Conservation (phyloP, 2,113 vertebrate genomes). For the Corydoras maculifer region DNA sequence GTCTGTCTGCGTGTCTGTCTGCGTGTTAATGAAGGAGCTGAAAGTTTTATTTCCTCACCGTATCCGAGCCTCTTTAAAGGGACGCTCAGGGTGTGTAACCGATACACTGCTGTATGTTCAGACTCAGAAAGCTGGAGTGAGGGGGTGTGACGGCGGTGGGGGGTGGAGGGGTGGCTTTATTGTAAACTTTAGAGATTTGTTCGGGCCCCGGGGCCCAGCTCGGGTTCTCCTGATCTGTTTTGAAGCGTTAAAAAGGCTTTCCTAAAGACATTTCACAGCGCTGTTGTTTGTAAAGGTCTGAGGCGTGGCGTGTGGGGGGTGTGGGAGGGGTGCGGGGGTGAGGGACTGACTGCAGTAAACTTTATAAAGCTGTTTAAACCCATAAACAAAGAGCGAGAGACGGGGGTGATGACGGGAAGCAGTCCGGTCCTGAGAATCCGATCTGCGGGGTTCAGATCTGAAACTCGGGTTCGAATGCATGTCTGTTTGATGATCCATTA, state of each 20-base stretch:
- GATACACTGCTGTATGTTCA: not conserved
- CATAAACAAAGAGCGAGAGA: too few species aligned
- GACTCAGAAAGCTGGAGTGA: constrained; percentile 42
- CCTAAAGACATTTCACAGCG: constrained; percentile 66
- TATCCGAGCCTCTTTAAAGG: too few species aligned
- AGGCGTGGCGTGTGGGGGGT: constrained; percentile 50
- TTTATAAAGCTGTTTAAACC: too few species aligned
- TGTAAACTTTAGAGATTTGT: constrained; percentile 69
- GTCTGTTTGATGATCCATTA: too few species aligned
- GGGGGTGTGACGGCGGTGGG: constrained; percentile 43
- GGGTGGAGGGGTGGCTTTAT: constrained; percentile 50
- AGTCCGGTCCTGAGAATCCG: too few species aligned
- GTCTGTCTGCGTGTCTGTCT: not conserved
- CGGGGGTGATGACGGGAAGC: too few species aligned
- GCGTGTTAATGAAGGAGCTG: not conserved
- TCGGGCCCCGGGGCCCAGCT: constrained; percentile 53
- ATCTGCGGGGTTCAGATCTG: too few species aligned
- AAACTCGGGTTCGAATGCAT: too few species aligned
- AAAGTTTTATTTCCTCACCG: too few species aligned
- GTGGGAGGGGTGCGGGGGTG: constrained; percentile 38
- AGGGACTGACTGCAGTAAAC: constrained; percentile 5
- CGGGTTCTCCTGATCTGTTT: constrained; percentile 68
- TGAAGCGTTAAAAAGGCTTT: constrained; percentile 68
- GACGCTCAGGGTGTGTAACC: too few species aligned
- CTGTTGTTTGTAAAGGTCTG: constrained; percentile 65